Percentiles rank a stretch among this genome's conserved stretches.
Conservation (phyloP, 2,888 invertebrate genomes). For the Escarpia spicata region DNA sequence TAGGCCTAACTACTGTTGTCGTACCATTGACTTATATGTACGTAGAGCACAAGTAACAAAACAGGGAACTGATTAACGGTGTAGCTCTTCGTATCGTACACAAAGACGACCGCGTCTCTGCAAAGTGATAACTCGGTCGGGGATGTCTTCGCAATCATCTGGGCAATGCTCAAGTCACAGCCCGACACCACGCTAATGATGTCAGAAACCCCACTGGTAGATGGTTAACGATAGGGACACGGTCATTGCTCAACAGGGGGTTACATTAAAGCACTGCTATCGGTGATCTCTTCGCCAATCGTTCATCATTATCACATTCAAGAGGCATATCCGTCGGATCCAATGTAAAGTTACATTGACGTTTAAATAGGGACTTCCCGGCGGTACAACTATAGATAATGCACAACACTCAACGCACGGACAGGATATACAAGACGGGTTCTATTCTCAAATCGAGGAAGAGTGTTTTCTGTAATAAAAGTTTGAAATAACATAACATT, state of each 20-base stretch:
- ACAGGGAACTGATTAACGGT: too few species aligned
- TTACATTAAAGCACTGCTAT: not conserved
- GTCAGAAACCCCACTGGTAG: not conserved
- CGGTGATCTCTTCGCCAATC: not conserved
- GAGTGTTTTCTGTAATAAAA: too few species aligned
- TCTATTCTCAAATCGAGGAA: too few species aligned
- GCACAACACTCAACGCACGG: too few species aligned
- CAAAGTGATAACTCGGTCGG: not conserved
- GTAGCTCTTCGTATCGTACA: not conserved
- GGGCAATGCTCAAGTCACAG: not conserved
- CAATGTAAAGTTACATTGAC: not conserved
- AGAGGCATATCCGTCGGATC: not conserved
- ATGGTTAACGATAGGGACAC: not conserved
- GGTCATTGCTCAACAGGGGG: not conserved
- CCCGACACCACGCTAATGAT: not conserved
- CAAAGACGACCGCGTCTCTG: not conserved
- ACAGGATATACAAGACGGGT: too few species aligned
- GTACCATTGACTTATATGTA: too few species aligned
- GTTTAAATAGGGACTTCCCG: too few species aligned
- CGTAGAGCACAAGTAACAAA: too few species aligned
- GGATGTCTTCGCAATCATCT: not conserved
- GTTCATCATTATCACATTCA: not conserved
- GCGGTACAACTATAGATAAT: too few species aligned
- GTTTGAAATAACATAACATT: too few species aligned
- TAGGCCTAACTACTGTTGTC: too few species aligned